These are phyloP conservation scores for Xiphorhynchus erythropygius DNA, from an alignment of 2,797 vertebrate genomes.

Conservation along the genomic window DNA sequence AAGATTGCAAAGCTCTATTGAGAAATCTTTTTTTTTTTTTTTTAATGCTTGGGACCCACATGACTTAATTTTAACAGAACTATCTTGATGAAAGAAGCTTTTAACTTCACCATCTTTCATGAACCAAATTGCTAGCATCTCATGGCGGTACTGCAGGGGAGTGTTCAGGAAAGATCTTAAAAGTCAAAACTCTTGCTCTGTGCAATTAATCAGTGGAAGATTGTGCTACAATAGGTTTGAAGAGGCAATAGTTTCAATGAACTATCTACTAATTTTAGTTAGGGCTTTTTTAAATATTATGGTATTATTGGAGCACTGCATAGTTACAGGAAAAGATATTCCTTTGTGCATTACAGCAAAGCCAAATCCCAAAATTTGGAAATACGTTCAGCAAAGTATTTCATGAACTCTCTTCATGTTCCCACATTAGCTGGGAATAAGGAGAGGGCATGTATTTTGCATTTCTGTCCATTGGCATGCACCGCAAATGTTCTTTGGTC, in stretches of 20 bases:
- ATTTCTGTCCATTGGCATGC: neutral
- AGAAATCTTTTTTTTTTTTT: slow-evolving; percentile 62
- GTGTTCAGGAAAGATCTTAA: neutral
- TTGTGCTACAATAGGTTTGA: slow-evolving; percentile 1
- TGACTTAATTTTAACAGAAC: slow-evolving; percentile 10
- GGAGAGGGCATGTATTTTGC: neutral
- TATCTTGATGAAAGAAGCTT: slow-evolving; percentile 54
- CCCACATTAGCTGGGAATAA: neutral
- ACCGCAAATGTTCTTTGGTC: neutral
- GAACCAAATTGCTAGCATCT: neutral
- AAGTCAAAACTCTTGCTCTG: slow-evolving; percentile 50
- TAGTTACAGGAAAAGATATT: neutral
- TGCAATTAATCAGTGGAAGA: slow-evolving; percentile 38
- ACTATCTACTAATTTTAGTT: neutral
- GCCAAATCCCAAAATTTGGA: neutral
- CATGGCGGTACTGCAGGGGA: neutral
- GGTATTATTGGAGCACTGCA: neutral
- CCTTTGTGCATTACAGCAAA: neutral
- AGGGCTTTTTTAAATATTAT: slow-evolving; percentile 2
- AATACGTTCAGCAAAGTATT: neutral
- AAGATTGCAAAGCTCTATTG: slow-evolving; percentile 80
- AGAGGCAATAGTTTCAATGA: slow-evolving; percentile 15
- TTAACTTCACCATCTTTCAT: slow-evolving; percentile 25
- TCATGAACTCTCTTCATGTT: rapidly evolving
- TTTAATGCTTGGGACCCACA: neutral